Evolutionary conservation across 1,140 invertebrate genomes (phyloP), one percentile per base, ranked within the genome.

Genomic region (Pseudomyrmex concolor): DNA sequence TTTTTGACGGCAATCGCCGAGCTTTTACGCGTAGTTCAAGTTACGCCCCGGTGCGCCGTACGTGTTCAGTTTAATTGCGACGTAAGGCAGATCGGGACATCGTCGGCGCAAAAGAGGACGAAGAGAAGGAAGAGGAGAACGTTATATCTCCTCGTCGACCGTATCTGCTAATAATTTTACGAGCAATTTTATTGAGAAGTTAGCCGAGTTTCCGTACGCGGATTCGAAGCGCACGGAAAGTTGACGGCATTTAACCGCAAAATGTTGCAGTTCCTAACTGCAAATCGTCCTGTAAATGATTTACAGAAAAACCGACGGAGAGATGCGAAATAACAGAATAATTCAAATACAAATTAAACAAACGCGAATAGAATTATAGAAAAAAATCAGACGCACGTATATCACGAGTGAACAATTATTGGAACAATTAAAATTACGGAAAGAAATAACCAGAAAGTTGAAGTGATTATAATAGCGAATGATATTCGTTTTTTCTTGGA

Each of bases 91-190:
- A 72, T 80, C 59, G 12, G 57, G 45, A 22, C 25, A 4, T 64
- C 82, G 50, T 12, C 45, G 73, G 34, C 34, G 34, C 34, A 34
- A 34, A 34, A 34, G 34, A 34, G 34, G 0, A 25, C 25, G 25
- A 34, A 7, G 34, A 7, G 34, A 1, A 34, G 5, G 4, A 34
- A 5, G 3, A 34, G 34, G 34, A 25, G 25, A 3, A 34, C 34
- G 34, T 34, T 34, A 34, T 34, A 34, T 34, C 34, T 34, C 34
- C 34, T 34, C 19, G 15, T 12, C 71, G 19, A 74, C 57, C 48
- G 62, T 66, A 51, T 55, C 25, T 51, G 13, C 25, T 71, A 84
- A 85, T 80, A 70, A 85, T 85, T 77, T 78, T 62, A 64, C 22
- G 83, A 77, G 62, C 62, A 54, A 77, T 77, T 74, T 74, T 74